phyloP scores from a whole-genome alignment of 2,113 vertebrate species.

The Chionodraco myersi region DNA sequence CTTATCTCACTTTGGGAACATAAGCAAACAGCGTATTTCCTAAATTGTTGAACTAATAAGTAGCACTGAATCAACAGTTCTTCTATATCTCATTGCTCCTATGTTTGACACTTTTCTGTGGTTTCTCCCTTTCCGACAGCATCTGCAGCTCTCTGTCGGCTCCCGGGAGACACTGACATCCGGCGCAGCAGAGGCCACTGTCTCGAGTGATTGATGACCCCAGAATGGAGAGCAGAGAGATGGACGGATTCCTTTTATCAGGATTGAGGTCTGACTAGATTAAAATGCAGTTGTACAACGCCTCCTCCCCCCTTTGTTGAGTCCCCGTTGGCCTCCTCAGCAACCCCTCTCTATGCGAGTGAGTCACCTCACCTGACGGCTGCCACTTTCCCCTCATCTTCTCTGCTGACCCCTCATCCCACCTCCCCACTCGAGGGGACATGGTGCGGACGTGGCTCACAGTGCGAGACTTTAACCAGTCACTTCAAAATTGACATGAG shows the following conservation, averaged over 20 bases:
- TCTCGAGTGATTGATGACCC: slow-evolving; percentile 72
- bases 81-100: not conserved
- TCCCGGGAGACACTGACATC: slow-evolving; percentile 50
- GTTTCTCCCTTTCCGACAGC: slow-evolving; percentile 48
- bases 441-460: slow-evolving; percentile 30
- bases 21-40: not conserved
- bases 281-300: slow-evolving; percentile 74
- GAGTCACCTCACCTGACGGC: slow-evolving; percentile 49
- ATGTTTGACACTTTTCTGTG: slow-evolving; percentile 4
- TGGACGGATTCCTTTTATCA: slow-evolving; percentile 75
- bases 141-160: slow-evolving; percentile 50
- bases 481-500: slow-evolving; percentile 47
- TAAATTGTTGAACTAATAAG: not conserved
- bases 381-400: slow-evolving; percentile 27
- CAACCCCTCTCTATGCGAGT: slow-evolving; percentile 27
- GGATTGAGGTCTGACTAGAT: slow-evolving; percentile 73
- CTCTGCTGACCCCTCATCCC: slow-evolving; percentile 41
- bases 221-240: slow-evolving; percentile 63
- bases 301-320: slow-evolving; percentile 35
- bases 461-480: slow-evolving; percentile 54
- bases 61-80: too few relatives aligned
- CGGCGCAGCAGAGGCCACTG: slow-evolving; percentile 41
- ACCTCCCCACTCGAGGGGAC: slow-evolving; percentile 18
- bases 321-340: slow-evolving; percentile 12
- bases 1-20: not conserved